phyloP scores from a whole-genome alignment of 2,113 vertebrate genomes.

The Aythya baeri region DNA sequence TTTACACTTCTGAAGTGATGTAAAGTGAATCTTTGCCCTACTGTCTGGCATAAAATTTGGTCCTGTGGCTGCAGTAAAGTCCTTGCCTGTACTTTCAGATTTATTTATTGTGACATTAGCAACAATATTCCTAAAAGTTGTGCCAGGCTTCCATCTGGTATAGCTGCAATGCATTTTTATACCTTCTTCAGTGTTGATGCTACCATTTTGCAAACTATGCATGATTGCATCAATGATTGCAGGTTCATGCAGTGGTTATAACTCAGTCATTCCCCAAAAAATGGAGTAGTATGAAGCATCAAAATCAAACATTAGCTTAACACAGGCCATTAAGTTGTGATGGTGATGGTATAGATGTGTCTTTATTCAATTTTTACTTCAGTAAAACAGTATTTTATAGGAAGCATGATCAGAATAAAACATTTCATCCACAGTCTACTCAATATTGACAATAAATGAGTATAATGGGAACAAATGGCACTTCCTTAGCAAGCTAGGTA shows the following conservation, averaged over 20 bases:
- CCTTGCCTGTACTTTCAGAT: not conserved
- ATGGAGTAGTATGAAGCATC: not conserved
- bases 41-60: not conserved
- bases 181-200: not conserved
- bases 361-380: not conserved
- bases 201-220: not conserved
- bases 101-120: not conserved
- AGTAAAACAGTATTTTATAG: not conserved
- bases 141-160: slow-evolving; percentile 41
- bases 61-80: slow-evolving; percentile 27
- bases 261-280: not conserved
- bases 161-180: not conserved
- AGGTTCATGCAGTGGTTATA: not conserved
- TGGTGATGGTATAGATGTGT: not conserved
- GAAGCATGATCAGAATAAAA: not conserved
- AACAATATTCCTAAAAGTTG: not conserved
- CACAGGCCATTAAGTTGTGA: not conserved
- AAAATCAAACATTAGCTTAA: slow-evolving; percentile 6
- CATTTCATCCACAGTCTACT: not conserved
- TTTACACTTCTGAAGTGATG: not conserved
- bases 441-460: not conserved
- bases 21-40: not conserved
- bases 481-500: not conserved
- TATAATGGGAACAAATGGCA: not conserved
- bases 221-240: not conserved